phyloP scores from a whole-genome alignment of 2,888 invertebrate genomes.

The Calephelis perditalis region DNA sequence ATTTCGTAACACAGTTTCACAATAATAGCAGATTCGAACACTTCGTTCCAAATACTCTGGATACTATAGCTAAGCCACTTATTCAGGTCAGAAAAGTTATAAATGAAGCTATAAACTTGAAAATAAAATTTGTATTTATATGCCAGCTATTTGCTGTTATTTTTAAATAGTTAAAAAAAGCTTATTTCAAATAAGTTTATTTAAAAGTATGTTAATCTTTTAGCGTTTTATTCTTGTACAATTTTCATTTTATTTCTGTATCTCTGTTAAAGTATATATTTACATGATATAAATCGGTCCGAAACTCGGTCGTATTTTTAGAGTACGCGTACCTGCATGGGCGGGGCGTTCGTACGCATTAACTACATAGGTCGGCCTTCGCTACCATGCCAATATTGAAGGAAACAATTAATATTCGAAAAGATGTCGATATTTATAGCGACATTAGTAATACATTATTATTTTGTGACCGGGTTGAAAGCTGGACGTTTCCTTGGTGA shows the following conservation, averaged over 20 bases:
- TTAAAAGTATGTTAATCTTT: no score
- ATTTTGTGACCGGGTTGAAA: constrained; percentile 35
- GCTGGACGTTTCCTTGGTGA: constrained; percentile 31
- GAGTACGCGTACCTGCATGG: constrained; percentile 46
- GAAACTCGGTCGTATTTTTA: constrained; percentile 32
- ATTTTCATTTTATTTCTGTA: constrained; percentile 37
- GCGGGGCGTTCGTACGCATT: constrained; percentile 38
- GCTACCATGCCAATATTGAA: constrained; percentile 50
- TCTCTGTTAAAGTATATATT: constrained; percentile 35
- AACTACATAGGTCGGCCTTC: constrained; percentile 40
- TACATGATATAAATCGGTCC: constrained; percentile 30
- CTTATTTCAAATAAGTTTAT: neutral
- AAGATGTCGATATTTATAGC: constrained; percentile 47
- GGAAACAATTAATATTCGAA: constrained; percentile 55
- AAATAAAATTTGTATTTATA: constrained; percentile 66
- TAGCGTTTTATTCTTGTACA: no score
- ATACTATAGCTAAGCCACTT: constrained; percentile 45
- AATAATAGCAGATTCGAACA: constrained; percentile 31
- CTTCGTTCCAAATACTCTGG: constrained; percentile 43
- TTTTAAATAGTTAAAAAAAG: neutral
- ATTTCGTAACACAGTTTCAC: constrained; percentile 34
- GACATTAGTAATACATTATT: constrained; percentile 46
- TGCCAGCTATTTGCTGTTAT: constrained; percentile 14
- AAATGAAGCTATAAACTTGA: constrained; percentile 64
- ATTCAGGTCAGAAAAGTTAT: constrained; percentile 62